phyloP scores from a whole-genome alignment of 64 coral and sea anemone species.

The Anthopleura sola region DNA sequence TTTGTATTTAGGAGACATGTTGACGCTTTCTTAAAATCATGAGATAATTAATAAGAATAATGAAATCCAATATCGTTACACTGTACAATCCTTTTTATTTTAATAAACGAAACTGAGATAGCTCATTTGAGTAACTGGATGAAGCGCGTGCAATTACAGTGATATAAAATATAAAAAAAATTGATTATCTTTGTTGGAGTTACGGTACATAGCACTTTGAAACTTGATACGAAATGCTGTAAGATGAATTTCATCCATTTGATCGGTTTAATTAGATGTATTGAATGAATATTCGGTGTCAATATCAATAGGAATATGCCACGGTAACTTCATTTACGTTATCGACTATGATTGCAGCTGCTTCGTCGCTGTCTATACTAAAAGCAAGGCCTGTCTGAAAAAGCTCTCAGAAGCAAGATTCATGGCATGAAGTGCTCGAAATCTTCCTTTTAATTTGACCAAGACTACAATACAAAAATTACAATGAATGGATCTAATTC shows the following conservation, averaged over 20 bases:
- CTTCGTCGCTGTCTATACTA: neutral
- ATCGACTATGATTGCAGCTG: neutral
- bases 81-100: too few relatives aligned
- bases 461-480: neutral
- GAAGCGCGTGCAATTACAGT: too few relatives aligned
- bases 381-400: neutral
- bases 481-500: neutral
- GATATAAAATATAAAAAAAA: too few relatives aligned
- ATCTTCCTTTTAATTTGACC: neutral
- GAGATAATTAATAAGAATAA: too few relatives aligned
- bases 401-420: neutral
- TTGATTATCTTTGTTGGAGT: too few relatives aligned
- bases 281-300: neutral
- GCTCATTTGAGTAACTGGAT: too few relatives aligned
- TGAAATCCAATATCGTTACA: too few relatives aligned
- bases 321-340: neutral
- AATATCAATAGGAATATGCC: neutral
- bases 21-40: too few relatives aligned
- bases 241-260: neutral
- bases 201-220: neutral
- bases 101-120: too few relatives aligned
- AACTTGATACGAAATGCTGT: neutral
- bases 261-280: neutral
- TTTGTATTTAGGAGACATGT: too few relatives aligned
- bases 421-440: neutral